Base-by-base conservation (phyloP, 2,113 vertebrate species). In the Coryphaenoides rupestris region DNA sequence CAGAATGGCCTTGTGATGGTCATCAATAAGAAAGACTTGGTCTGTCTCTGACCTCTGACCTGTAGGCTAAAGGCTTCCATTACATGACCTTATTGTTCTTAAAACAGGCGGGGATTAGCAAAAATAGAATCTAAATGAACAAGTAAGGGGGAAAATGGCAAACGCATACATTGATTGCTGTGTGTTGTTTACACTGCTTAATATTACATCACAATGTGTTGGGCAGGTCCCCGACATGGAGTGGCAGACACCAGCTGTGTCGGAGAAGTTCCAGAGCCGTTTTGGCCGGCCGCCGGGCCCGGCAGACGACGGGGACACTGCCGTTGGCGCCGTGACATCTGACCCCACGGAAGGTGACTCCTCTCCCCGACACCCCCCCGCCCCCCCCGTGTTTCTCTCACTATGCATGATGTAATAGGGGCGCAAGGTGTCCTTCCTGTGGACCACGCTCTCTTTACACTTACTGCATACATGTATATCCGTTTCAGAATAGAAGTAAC, bases 311-410 rank as follows among this genome's bases (percentile, higher is more conserved):
- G 77, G 88, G 62, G 93, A 94, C 50, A 91, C 91, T 0, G 91
- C 90, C 59, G 85, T 92, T 6, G 94, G 93, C 50, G 92, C 90
- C 26, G 92, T 93, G 21, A 90, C 91, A 68, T 93, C 93, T 0
- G 92, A 93, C 84, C 92, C 90, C 85, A 87, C 91, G 2, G 94
- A 97, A 81, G 95, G 96, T 98, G 86, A 92, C 55, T 55, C 62
- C 58, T 62, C 69, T 53, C 33, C 73, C 52, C 45, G 66, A 69
- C 4, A n/a, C 19, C 5, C 7, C 13, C n/a, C 58, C 66, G 72
- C 61, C 55, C 70, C 24, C 21, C 15, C 33, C n/a, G n/a, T 63
- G 56, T 60, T n/a, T n/a, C 55, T 70, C 58, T 64, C 23, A 23
- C 33, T 26, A 0, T 21, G 72, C 63, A 0, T 85, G 76, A 60